These are phyloP conservation scores for Pipistrellus kuhlii DNA, from an alignment of 2,797 vertebrate species.

Conservation along the genomic window DNA sequence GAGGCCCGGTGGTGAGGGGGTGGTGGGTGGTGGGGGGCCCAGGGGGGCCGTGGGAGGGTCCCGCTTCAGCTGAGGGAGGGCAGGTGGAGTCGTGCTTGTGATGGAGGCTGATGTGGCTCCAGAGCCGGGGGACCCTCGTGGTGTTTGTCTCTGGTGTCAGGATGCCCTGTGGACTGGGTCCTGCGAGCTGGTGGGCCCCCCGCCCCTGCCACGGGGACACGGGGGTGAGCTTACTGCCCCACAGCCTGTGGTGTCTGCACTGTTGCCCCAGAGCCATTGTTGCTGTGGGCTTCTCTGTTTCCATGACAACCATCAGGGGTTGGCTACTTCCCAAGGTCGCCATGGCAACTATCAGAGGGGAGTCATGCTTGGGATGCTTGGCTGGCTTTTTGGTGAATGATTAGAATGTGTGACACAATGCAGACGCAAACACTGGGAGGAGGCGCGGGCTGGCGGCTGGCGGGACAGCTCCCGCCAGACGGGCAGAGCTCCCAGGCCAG, in stretches of 20 bases:
- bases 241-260: conserved; percentile 82
- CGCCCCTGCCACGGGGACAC: conserved; percentile 36
- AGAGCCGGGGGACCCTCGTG: conserved; percentile 45
- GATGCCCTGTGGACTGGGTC: background rate
- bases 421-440: conserved; percentile 83
- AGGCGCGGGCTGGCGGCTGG: conserved; percentile 79
- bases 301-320: conserved; percentile 88
- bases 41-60: fast-evolving
- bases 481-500: conserved; percentile 45
- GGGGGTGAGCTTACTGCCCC: conserved; percentile 84
- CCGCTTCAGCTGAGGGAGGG: background rate
- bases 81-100: background rate
- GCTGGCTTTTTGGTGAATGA: conserved; percentile 90
- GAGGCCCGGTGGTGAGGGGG: background rate
- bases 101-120: background rate
- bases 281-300: conserved; percentile 90
- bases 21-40: background rate
- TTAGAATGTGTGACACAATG: conserved; percentile 90
- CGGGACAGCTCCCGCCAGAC: conserved; percentile 81
- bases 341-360: conserved; percentile 91
- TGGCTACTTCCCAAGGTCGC: conserved; percentile 90
- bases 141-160: conserved; percentile 28
- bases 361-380: conserved; percentile 90
- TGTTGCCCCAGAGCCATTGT: conserved; percentile 87
- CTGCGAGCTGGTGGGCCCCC: fast-evolving